A percentile compares a stretch with the other conserved stretches of the same genome.
Evolutionary conservation across 2,797 vertebrate genomes (phyloP).

Genomic region (Oreonectes daqikongensis): DNA sequence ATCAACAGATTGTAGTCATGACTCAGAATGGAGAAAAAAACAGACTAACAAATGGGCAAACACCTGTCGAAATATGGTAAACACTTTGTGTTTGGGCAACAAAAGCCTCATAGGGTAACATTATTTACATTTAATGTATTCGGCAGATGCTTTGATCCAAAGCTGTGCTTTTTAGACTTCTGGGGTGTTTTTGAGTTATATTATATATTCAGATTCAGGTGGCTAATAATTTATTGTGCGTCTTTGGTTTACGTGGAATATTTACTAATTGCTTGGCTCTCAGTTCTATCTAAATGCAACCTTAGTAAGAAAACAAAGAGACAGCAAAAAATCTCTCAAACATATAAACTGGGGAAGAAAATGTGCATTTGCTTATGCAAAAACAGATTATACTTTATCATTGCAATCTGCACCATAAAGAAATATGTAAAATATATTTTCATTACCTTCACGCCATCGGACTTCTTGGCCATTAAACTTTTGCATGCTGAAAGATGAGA

Average conservation of each 20-base stretch:
- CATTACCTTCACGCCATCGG: constrained; percentile 97
- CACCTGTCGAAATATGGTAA: background rate
- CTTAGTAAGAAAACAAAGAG: constrained; percentile 10
- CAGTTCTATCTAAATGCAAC: background rate
- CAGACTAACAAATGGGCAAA: constrained; percentile 6
- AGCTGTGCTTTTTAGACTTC: too few relatives aligned
- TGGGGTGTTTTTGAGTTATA: too few relatives aligned
- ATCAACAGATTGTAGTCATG: constrained; percentile 25
- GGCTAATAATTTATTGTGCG: background rate
- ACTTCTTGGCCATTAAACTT: constrained; percentile 97
- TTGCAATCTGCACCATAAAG: too few relatives aligned
- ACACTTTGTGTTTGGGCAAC: background rate
- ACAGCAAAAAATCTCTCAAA: background rate
- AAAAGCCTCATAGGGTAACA: background rate
- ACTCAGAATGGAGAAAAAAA: background rate
- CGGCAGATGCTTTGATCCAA: too few relatives aligned
- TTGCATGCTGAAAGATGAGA: constrained; percentile 89
- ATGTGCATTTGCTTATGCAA: constrained; percentile 18
- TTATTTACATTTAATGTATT: background rate
- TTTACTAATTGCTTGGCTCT: constrained; percentile 9
- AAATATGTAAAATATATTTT: background rate
- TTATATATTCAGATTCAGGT: background rate
- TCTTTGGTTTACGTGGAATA: constrained; percentile 14
- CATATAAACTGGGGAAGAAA: constrained; percentile 25
- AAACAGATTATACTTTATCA: constrained; percentile 18